Percentiles rank a stretch among this genome's conserved stretches.
These are phyloP conservation scores for Epistrophe eligans DNA, from an alignment of 2,888 invertebrate genomes.

Conservation along the genomic window DNA sequence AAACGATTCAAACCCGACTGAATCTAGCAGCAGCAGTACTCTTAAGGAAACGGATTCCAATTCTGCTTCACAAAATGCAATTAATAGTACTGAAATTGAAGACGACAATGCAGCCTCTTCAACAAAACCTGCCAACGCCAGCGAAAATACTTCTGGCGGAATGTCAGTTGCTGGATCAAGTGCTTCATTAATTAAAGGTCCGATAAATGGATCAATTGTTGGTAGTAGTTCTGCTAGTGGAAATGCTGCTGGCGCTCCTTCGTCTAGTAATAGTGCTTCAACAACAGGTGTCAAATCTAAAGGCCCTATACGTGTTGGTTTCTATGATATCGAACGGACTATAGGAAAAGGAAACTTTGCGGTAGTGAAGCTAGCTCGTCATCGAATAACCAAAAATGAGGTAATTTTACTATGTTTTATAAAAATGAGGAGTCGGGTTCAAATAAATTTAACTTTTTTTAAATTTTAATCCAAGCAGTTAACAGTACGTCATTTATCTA, in stretches of 20 bases:
- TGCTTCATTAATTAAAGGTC: slow-evolving; percentile 54
- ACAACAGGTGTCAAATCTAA: slow-evolving; percentile 82
- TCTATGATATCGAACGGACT: slow-evolving; percentile 98
- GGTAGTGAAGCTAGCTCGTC: slow-evolving; percentile 98
- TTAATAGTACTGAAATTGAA: slow-evolving; percentile 15
- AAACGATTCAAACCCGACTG: slow-evolving; percentile 7
- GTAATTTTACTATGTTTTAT: slow-evolving; percentile 85
- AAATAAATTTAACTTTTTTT: too few species aligned
- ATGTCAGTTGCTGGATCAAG: slow-evolving; percentile 29
- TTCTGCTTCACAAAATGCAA: slow-evolving; percentile 24
- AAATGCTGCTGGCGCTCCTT: slow-evolving; percentile 1
- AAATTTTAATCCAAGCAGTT: too few species aligned
- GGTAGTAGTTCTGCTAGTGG: slow-evolving; percentile 36
- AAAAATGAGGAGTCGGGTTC: too few species aligned
- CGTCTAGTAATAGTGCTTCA: background rate
- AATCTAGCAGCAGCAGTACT: slow-evolving; percentile 11
- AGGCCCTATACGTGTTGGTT: slow-evolving; percentile 94
- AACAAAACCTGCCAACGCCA: slow-evolving; percentile 19
- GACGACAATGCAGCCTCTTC: slow-evolving; percentile 6
- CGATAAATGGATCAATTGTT: slow-evolving; percentile 72
- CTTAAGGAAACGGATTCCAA: slow-evolving; percentile 28
- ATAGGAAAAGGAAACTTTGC: slow-evolving; percentile 99
- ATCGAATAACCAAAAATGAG: slow-evolving; percentile 99
- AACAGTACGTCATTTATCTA: too few species aligned
- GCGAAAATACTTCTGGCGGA: background rate